Evolutionary conservation across 2,797 vertebrate genomes (phyloP).

Genomic region (Pristis pectinata): DNA sequence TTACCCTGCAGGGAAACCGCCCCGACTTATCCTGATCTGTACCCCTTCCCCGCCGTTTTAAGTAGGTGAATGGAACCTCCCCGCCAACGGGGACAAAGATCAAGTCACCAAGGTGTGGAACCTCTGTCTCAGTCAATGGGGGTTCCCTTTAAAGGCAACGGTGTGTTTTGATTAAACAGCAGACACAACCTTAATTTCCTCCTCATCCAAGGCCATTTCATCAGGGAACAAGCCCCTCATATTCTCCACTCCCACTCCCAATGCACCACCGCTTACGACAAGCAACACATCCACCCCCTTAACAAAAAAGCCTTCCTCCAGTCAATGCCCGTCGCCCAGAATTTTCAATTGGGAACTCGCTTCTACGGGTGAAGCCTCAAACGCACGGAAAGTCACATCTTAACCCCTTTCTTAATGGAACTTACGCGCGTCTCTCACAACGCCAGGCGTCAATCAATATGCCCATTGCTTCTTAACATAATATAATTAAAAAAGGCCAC

Average conservation of each 20-base stretch:
- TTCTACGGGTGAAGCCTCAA: neutral
- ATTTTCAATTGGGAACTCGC: too few species aligned
- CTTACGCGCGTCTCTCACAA: neutral
- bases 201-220: neutral
- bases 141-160: neutral
- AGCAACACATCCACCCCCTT: too few species aligned
- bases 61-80: neutral
- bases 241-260: too few species aligned
- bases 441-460: neutral
- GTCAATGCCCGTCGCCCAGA: too few species aligned
- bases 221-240: too few species aligned
- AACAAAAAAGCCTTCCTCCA: too few species aligned
- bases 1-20: too few species aligned
- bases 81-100: neutral
- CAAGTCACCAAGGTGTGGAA: neutral
- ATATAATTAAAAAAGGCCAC: neutral
- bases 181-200: too few species aligned
- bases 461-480: neutral
- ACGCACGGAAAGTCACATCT: neutral
- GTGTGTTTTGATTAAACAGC: neutral
- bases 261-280: too few species aligned
- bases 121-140: neutral
- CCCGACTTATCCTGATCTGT: too few species aligned
- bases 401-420: neutral
- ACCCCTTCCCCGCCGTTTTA: neutral